Conservation (phyloP, 2,888 invertebrate species). For the Melinopterus prodromus region DNA sequence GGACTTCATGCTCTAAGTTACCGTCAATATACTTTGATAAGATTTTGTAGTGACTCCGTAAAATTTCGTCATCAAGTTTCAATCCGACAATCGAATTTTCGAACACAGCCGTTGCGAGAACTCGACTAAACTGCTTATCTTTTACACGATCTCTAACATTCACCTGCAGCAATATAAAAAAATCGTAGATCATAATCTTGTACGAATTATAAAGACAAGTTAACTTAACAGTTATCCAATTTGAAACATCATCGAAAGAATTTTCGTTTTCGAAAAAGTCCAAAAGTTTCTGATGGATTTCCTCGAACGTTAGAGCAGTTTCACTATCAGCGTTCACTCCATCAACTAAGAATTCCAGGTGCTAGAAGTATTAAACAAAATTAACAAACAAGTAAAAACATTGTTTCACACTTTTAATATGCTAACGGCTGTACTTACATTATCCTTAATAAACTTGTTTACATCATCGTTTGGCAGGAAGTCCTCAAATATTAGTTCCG, state of each 20-base stretch:
- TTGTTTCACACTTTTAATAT: constrained; percentile 5
- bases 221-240: constrained; percentile 67
- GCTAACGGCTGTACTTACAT: constrained; percentile 51
- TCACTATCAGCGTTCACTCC: constrained; percentile 55
- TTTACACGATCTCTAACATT: constrained; percentile 70
- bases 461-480: constrained; percentile 63
- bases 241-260: constrained; percentile 65
- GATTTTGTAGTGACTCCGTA: constrained; percentile 63
- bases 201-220: too few relatives aligned
- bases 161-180: constrained; percentile 62
- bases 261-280: constrained; percentile 63
- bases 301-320: constrained; percentile 57
- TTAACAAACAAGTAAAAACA: not conserved
- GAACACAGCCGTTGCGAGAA: constrained; percentile 77
- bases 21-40: constrained; percentile 77
- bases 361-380: constrained; percentile 55
- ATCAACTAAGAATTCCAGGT: constrained; percentile 63
- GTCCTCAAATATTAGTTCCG: constrained; percentile 63
- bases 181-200: constrained; percentile 16
- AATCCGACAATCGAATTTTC: constrained; percentile 71
- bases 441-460: constrained; percentile 62
- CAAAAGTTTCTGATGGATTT: constrained; percentile 65
- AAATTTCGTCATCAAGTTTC: constrained; percentile 62
- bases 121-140: constrained; percentile 76
- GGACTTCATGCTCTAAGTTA: constrained; percentile 75